Percentiles rank a stretch among this genome's conserved stretches.
Conservation (phyloP, 2,113 vertebrate species). For the Leptobrachium leishanense region DNA sequence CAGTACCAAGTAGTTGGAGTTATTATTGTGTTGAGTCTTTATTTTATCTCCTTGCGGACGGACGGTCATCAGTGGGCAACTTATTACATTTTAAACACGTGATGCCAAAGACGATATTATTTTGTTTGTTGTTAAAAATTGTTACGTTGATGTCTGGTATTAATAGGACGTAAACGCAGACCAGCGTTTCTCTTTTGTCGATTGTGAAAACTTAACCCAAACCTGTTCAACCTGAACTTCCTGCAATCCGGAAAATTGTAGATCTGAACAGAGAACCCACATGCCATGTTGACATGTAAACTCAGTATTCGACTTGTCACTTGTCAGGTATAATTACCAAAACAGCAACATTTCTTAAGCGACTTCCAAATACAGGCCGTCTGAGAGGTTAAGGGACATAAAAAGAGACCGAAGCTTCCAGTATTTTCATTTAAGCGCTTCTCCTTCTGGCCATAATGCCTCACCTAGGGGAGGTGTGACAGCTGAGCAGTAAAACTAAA, state of each 20-base stretch:
- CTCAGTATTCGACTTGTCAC: background rate
- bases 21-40: too few relatives aligned
- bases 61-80: too few relatives aligned
- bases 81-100: too few relatives aligned
- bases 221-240: conserved; percentile 25
- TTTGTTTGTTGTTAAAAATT: too few relatives aligned
- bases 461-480: conserved; percentile 14
- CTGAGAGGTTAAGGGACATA: too few relatives aligned
- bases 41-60: too few relatives aligned
- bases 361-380: background rate
- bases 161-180: background rate
- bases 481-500: conserved; percentile 15
- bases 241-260: background rate
- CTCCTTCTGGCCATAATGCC: conserved; percentile 19
- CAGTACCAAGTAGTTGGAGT: too few relatives aligned
- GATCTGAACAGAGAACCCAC: background rate
- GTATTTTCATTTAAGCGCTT: conserved; percentile 4
- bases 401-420: conserved; percentile 10
- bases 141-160: background rate
- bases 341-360: conserved; percentile 27
- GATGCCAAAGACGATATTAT: too few relatives aligned
- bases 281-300: conserved; percentile 9
- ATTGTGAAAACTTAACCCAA: conserved; percentile 27
- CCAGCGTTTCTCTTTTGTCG: conserved; percentile 5
- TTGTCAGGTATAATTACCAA: conserved; percentile 14